Base-by-base conservation (phyloP, 2,113 vertebrate species). In the Percopsis transmontana region DNA sequence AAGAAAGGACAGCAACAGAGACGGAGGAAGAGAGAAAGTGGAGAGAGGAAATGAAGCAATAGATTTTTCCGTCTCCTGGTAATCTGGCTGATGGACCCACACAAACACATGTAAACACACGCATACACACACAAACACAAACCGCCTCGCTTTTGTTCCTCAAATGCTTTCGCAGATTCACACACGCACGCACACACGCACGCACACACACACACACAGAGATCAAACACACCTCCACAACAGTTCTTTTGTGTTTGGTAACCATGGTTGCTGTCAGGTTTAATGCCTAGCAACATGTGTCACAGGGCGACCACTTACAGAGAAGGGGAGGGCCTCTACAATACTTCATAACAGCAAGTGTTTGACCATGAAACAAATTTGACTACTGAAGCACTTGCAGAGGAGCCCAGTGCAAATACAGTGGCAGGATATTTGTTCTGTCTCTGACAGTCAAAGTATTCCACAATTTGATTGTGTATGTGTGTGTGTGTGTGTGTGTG, bases 221-320 rank as follows among this genome's bases (percentile, higher is more conserved):
- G 89, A 89, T 91, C 88, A 91, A 91, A 89, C 87, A 72, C 88
- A 88, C 85, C 77, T 87, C 74, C 78, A 87, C 87, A 91, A 87
- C 82, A 76, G 81, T 83, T 74, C 85, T 85, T 88, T 91, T 91
- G 87, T 88, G 84, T 84, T 76, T 80, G 64, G 87, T 87, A 87
- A 87, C 89, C 88, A 88, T 88, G 87, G 89, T 87, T 88, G 87
- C 88, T 87, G 87, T 89, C 87, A 89, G 87, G 83, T 90, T 89
- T 89, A 90, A 88, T 89, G 85, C 89, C 85, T 90, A 87, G 89
- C 87, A 90, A 90, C 87, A 89, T 85, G 89, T 89, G 88, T 89
- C 87, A 90, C 61, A 75, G 87, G 87, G 81, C 85, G 84, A 70
- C 89, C 84, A 85, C 87, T 89, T 83, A 85, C 76, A 12, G 77